Base-by-base conservation (phyloP, 2,888 invertebrate genomes). In the Microplitis deprimator region DNA sequence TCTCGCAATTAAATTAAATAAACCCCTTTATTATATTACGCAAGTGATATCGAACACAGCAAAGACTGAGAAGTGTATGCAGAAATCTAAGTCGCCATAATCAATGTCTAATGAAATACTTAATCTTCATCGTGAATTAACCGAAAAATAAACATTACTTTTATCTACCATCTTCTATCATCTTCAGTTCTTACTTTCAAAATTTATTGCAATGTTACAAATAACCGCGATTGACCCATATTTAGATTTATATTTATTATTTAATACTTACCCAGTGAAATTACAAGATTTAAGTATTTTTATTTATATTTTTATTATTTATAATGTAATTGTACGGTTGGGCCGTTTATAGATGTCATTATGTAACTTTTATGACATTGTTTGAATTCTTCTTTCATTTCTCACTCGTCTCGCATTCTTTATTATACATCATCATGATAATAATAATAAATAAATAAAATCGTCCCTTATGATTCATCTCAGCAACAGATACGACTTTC, bases 361-460 rank as follows among this genome's bases (percentile, higher is more conserved):
- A 73, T 67, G 60, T 65, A 73, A 73, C 50, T 73, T 72, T 60
- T 16, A 72, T 65, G 73, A 65, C 73, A 73, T 73, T 73, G 73
- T 50, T 73, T 59, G 65, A 65, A 64, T 41, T 62, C 65, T 41
- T 50, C 64, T 73, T 41, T 62, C 38, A n/a, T 73, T 65, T 38
- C 65, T 50, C 29, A 39, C 16, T 72, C 71, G 17, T 7, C 13
- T 29, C n/a, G 38, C 39, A 16, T 7, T 16, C 41, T 41, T 40
- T 39, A 16, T 39, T 38, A 0, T n/a, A 8, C 17, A 39, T 67
- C 64, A 41, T 68, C 4, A 50, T 50, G 1, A 50, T 50, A 50
- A 50, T 13, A 50, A 50, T 50, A 10, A 50, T 50, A 8, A 50
- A 50, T 50, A 50, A 50, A 50, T 50, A 50, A 50, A 60, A 39